Evolutionary conservation across 1,140 invertebrate species (phyloP), one percentile per base, ranked within the genome.

Genomic region (Drosophila kikkawai): DNA sequence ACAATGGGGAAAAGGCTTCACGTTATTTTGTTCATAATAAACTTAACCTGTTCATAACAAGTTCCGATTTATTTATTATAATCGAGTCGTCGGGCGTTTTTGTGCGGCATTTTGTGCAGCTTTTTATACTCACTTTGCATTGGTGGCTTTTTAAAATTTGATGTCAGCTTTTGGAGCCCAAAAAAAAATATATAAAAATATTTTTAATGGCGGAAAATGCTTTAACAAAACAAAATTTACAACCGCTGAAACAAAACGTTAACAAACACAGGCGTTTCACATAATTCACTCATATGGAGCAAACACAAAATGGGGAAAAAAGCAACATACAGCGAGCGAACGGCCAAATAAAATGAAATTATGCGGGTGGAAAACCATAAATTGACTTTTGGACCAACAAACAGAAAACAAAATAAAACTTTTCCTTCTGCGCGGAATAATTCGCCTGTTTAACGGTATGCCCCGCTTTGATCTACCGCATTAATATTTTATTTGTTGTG

Each of bases 291-390:
- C 65, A 57, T 55, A 70, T 79, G 51, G 39, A 56, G 19, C 42
- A 69, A 68, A 51, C n/a, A 17, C 41, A 48, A 50, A 77, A 77
- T 44, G 53, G n/a, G 22, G 12, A 53, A 59, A 56, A 64, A 57
- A 44, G 34, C 47, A 47, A 66, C 29, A 45, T 8, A 56, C 53
- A 39, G 36, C 34, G 4, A 15, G 36, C 67, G 19, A 65, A 17
- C 67, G 15, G 77, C 53, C 61, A 58, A 87, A 84, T 65, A 48
- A 83, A 87, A 88, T 83, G 57, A 88, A 88, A 87, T 88, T 87
- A 88, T 83, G 84, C 84, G 76, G 80, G 76, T 44, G 63, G 56
- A 75, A 87, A 82, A 71, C 84, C 84, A 90, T 88, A 90, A 88
- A 88, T 88, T 88, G 71, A 83, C 77, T 87, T 87, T 79, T 70